Evolutionary conservation across 2,113 vertebrate genomes (phyloP), one percentile per base, ranked within the genome.

Genomic region (Delphinapterus leucas): DNA sequence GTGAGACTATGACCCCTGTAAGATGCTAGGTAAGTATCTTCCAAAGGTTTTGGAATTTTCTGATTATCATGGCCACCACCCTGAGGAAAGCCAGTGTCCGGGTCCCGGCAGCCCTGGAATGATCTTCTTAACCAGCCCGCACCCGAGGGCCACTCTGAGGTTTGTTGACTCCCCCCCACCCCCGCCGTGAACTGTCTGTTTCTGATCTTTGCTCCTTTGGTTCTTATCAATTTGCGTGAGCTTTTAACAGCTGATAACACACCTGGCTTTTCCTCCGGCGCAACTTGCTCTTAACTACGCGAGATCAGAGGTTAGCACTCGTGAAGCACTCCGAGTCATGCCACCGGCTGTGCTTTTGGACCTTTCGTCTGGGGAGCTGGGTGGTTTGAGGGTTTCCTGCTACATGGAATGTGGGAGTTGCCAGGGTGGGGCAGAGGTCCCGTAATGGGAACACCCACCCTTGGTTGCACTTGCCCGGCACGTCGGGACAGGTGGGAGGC

Each of bases 181-280:
- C 67, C 1, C 47, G 14, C 23, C 3, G 5, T 31, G 17, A 63
- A 61, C 0, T 6, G 53, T 53, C 31, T 12, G 61, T 73, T 79
- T 70, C 88, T 87, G 91, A 67, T 61, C 97, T 96, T 97, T 93
- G 84, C 26, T 90, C 88, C 80, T 67, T 79, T 28, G 47, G 53
- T n/a, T 70, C 38, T n/a, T 81, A 86, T 73, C 36, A 36, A 28
- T 26, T 38, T 60, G 87, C 0, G 0, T 10, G 60, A 84, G 8
- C 58, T 77, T 85, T 61, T 28, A 60, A 58, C 8, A 55, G 23
- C 60, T 76, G 63, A 71, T 86, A 89, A 86, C 49, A 58, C 31
- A 49, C 31, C 44, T 49, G 65, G 41, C 60, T 92, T 31, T 41
- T 47, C 38, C 55, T 4, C 7, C 41, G 0, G 0, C 2, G 12